Evolutionary conservation across 2,888 invertebrate species (phyloP), one percentile per base, ranked within the genome.

Genomic region (Chymomyza fuscimana): DNA sequence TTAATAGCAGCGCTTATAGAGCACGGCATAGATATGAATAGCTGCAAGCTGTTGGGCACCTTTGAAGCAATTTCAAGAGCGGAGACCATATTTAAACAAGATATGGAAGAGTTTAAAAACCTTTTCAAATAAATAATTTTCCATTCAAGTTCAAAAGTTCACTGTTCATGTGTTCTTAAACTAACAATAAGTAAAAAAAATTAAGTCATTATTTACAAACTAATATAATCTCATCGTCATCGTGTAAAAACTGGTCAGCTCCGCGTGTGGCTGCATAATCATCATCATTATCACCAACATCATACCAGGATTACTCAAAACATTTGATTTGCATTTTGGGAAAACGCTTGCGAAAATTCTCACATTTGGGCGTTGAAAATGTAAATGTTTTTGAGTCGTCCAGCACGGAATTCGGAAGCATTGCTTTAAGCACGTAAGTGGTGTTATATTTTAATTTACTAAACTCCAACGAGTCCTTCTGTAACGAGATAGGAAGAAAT

Each of bases 1-100:
- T 90, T 97, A 25, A 92, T 97, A 63, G 96, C 94, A 0, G 95
- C 96, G 86, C 90, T 95, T 63, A 92, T 97, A 65, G 97, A 97
- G 91, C 92, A 94, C 83, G 93, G 94, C 5, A 59, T 87, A 19
- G 65, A 74, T 0, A 65, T 91, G 54, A 72, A 79, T 0, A 56
- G 77, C 6, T 64, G 77, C 5, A 67, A 63, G 5, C 40, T 84
- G 15, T 60, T 65, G 16, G 83, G 77, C 2, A 15, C 32, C 63
- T 0, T 9, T 19, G 15, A 46, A 5, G 7, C 32, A 22, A 12
- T 25, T 10, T 2, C 46, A n/a, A 61, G 19, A 10, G 46, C 56
- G 32, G 19, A 19, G 10, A 59, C 50, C n/a, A 59, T 40, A 19
- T 40, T 19, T 9, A 61, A 61, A n/a, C 19, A n/a, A n/a, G 82